phyloP scores from a whole-genome alignment of 2,888 invertebrate species.

The Alsophila aescularia region DNA sequence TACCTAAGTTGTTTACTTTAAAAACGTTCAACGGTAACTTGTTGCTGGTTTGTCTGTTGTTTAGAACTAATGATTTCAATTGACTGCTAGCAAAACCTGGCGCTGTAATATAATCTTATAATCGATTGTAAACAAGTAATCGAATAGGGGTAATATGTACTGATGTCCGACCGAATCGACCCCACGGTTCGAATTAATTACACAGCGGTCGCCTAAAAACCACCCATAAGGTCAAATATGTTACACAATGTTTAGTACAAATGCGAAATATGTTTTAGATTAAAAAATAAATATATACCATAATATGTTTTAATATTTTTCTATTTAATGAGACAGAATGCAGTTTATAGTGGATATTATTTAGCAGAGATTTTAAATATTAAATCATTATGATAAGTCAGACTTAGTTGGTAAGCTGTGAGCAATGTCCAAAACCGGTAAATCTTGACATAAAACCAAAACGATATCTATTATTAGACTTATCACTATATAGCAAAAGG shows the following conservation, averaged over 20 bases:
- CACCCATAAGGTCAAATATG: background rate
- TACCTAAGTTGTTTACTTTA: too few relatives aligned
- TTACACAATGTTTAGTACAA: constrained; percentile 3
- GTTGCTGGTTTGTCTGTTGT: too few relatives aligned
- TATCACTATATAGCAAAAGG: background rate
- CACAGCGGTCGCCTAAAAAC: background rate
- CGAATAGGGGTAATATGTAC: background rate
- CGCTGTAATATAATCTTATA: too few relatives aligned
- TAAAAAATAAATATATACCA: background rate
- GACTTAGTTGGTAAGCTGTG: too few relatives aligned
- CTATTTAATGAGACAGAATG: too few relatives aligned
- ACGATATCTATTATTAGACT: background rate
- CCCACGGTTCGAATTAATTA: background rate
- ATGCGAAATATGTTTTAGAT: background rate
- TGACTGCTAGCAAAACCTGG: too few relatives aligned
- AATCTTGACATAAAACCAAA: background rate
- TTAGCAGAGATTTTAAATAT: too few relatives aligned
- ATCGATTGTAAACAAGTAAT: background rate
- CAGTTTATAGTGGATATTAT: too few relatives aligned
- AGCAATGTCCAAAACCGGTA: background rate
- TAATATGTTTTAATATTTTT: too few relatives aligned
- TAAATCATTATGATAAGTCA: too few relatives aligned
- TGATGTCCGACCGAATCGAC: background rate
- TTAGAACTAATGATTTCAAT: too few relatives aligned
- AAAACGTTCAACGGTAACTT: too few relatives aligned